Evolutionary conservation across 1,140 invertebrate genomes (phyloP), one percentile per base, ranked within the genome.

Genomic region (Drosophila simulans): DNA sequence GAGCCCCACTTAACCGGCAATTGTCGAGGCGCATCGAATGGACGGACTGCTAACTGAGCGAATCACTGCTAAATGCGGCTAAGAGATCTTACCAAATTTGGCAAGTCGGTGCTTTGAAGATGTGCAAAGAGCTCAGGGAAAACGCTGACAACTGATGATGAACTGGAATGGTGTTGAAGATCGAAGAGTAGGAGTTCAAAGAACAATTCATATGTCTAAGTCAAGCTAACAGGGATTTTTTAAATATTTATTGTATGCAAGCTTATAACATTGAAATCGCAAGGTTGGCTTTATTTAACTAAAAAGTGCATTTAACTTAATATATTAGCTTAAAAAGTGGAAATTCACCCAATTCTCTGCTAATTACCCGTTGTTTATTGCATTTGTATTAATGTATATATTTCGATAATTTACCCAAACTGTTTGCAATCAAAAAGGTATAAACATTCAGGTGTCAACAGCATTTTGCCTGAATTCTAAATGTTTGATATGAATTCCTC

Each of bases 21-120:
- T 66, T 54, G 65, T 10, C 34, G 42, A 46, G 25, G 64, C 42
- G 64, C 63, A 70, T 56, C 66, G 40, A 68, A 68, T 66, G 48
- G 65, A 17, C 64, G 48, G 65, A 17, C 64, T 40, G 59, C 10
- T 12, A 52, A 31, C 46, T 31, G 35, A 52, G 31, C 39, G 46
- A 63, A 25, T 51, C 59, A 45, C 27, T 12, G 48, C 31, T 69
- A 37, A 69, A 54, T 45, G 65, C 65, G 64, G 43, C 43, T 70
- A 56, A 70, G 22, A 70, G 66, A 46, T n/a, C 12, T 31, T 15
- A n/a, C 66, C 66, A 56, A 70, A 70, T 70, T 69, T 66, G 64
- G 66, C 12, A 12, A 48, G 51, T 43, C 64, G 64, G 40, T 34
- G 49, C 46, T 68, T 68, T 46, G 66, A 70, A 48, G 42, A 57